Base-by-base conservation (phyloP, 37 sponge, comb jelly and placozoan genomes). In the Tethya wilhelma region DNA sequence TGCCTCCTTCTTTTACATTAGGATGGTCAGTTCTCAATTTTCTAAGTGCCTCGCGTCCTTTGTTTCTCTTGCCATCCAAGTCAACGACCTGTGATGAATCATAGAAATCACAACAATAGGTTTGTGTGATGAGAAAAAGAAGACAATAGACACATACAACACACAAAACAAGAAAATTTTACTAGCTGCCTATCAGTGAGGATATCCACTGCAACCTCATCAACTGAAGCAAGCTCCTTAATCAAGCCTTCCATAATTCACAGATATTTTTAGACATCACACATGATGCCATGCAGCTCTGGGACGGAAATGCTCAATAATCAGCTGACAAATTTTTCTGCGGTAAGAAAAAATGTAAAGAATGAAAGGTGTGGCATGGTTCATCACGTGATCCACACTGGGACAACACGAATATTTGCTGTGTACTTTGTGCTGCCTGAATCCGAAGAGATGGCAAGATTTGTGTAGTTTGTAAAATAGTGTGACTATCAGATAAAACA, bases 31-130 rank as follows among this genome's bases (percentile, higher is more conserved):
- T 73, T 55, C 82, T 81, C 56, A 95, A 66, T 38, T 90, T 64
- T 44, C 91, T 65, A 17, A 87, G 64, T 19, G 95, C 95, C 41
- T 95, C 91, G 65, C 95, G 76, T 37, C 58, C 70, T 46, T 78
- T 88, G 69, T 95, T 95, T 33, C 95, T 53, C 56, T 81, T 87
- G 5, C 55, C 62, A 73, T 95, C 91, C 7, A 95, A 60, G 67
- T 91, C 91, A 9, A 87, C 79, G 0, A 95, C 69, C 95, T 93
- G 46, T 22, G 4, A 56, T 4, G 29, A 12, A 39, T 60, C 28
- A n/a, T 25, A 60, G 28, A 14, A 49, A 19, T 9, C 53, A 49
- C 53, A 49, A 49, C 9, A 49, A 19, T 9, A 49, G 14, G 9
- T 49, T 9, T 49, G 53, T 49, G 14, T 14, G 53, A 19, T 49